Percentiles rank a stretch among this genome's conserved stretches.
These are phyloP conservation scores for Sminthurinus aureus DNA, from an alignment of 2,888 invertebrate species.

Conservation along the genomic window DNA sequence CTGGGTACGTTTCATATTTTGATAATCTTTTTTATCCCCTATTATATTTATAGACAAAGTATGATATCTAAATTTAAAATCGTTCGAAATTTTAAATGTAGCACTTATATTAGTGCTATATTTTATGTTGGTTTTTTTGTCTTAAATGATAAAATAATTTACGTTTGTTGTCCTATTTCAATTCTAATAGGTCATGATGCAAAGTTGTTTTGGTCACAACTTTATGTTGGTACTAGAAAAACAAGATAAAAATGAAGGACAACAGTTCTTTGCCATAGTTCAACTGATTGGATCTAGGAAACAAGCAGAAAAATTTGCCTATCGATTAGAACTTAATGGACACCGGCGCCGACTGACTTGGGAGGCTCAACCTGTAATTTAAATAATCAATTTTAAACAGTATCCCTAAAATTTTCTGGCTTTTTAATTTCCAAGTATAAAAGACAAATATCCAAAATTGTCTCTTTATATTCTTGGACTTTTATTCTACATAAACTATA, in stretches of 20 bases:
- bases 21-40: too few species aligned
- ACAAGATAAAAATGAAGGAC: conserved; percentile 96
- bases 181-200: conserved; percentile 86
- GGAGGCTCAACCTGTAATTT: conserved; percentile 67
- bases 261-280: conserved; percentile 97
- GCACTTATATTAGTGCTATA: too few species aligned
- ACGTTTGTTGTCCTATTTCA: too few species aligned
- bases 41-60: not conserved
- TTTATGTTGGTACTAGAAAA: conserved; percentile 99
- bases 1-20: conserved; percentile 71
- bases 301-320: conserved; percentile 99
- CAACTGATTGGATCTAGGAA: conserved; percentile 98
- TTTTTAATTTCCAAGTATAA: not conserved
- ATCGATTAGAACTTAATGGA: conserved; percentile 72
- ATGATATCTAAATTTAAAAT: not conserved
- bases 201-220: conserved; percentile 98
- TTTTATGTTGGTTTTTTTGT: not conserved
- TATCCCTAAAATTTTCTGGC: not conserved
- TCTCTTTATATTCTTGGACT: not conserved
- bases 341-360: conserved; percentile 69
- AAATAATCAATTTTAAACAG: not conserved
- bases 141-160: not conserved
- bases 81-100: not conserved
- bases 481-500: not conserved
- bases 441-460: too few species aligned